Evolutionary conservation across 2,113 vertebrate genomes (phyloP).

Genomic region (Charadrius vociferus): DNA sequence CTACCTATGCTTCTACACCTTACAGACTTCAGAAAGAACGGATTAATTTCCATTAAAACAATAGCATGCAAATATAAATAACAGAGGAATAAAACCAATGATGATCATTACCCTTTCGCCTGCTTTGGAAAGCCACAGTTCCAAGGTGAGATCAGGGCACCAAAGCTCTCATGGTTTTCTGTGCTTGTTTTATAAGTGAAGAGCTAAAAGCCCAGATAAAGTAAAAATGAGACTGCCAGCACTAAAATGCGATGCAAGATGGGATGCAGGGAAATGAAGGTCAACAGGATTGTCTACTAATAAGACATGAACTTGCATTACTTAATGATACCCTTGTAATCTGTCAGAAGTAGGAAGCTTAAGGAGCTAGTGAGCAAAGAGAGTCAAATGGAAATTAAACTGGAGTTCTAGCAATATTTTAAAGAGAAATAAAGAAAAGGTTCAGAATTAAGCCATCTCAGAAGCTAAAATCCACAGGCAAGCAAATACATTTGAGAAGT

Average conservation of each 20-base stretch:
- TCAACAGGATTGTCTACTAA: constrained; percentile 59
- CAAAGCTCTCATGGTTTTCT: not conserved
- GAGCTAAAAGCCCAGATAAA: not conserved
- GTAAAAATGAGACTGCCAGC: not conserved
- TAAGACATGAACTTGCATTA: constrained; percentile 63
- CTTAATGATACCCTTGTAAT: constrained; percentile 57
- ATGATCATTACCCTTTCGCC: not conserved
- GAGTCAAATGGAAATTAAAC: constrained; percentile 26
- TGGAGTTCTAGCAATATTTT: not conserved
- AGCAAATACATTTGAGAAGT: not conserved
- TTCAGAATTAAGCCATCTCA: not conserved
- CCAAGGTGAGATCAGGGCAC: not conserved
- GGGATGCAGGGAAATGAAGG: constrained; percentile 22
- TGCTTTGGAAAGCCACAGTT: not conserved
- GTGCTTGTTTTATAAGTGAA: not conserved
- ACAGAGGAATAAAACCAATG: not conserved
- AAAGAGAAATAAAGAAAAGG: not conserved
- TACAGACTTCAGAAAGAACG: not conserved
- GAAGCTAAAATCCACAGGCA: not conserved
- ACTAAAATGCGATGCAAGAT: constrained; percentile 22
- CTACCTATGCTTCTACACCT: not conserved
- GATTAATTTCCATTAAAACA: not conserved
- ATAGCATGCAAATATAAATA: not conserved
- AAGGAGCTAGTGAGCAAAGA: constrained; percentile 10
- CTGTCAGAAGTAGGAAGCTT: constrained; percentile 37